phyloP scores from a whole-genome alignment of 2,888 invertebrate species.

The Dasypogon diadema region DNA sequence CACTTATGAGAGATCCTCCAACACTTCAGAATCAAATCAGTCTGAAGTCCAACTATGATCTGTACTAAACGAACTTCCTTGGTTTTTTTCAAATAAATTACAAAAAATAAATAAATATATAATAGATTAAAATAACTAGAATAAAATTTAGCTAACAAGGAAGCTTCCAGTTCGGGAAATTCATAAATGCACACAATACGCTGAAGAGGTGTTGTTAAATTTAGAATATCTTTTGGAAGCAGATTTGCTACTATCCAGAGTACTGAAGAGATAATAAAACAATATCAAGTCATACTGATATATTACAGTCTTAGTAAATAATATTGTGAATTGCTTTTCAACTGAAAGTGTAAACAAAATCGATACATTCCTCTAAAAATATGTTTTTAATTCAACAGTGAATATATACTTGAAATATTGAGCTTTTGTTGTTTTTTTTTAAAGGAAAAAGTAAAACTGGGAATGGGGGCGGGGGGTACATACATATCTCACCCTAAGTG shows the following conservation, averaged over 20 bases:
- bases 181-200: not conserved
- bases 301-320: no score
- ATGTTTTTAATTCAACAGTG: not conserved
- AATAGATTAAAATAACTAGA: not conserved
- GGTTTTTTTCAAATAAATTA: not conserved
- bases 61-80: slow-evolving; percentile 1
- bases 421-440: not conserved
- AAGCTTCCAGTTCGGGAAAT: not conserved
- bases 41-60: not conserved
- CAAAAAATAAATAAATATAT: not conserved
- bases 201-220: no score
- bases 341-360: not conserved
- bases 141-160: not conserved
- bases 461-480: no score
- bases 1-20: slow-evolving; percentile 56
- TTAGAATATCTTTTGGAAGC: no score
- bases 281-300: no score
- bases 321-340: no score
- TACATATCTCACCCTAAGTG: slow-evolving; percentile 7
- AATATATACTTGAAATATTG: not conserved
- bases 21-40: not conserved
- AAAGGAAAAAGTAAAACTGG: not conserved
- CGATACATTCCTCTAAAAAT: not conserved
- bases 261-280: no score
- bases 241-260: no score